Evolutionary conservation across 2,888 invertebrate genomes (phyloP), one percentile per base, ranked within the genome.

Genomic region (Doris montereyensis): DNA sequence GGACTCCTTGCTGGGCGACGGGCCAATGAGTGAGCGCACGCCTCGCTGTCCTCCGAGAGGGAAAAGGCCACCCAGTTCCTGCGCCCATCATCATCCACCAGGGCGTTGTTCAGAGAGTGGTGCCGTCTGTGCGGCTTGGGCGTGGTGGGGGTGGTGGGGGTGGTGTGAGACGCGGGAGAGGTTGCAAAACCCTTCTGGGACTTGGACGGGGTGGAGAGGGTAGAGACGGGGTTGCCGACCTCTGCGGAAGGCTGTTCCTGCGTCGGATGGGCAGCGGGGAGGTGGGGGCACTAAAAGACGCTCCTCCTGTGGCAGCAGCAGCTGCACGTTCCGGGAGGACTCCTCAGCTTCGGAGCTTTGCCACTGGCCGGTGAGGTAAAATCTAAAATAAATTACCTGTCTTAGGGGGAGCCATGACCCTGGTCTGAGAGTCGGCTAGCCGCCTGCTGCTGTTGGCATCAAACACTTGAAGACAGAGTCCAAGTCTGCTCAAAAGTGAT

Each of bases 351-450:
- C 5, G 82, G 82, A n/a, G 79, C 78, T 21, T 79, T 75, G 30
- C 78, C 72, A 21, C 78, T 80, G 17, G 82, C 76, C 5, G 82
- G 82, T 68, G 76, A 78, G 21, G 82, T 82, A 67, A 82, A 77
- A 52, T 82, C 82, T 76, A 82, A 78, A 80, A 82, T 57, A 85
- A 82, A 72, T 85, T 84, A 82, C 76, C 84, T 71, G 84, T 83
- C 71, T 84, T 82, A 65, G 67, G 76, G 34, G 84, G 79, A 3
- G 79, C 76, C 13, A 67, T 41, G 52, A 5, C 17, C 52, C 17
- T 17, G n/a, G n/a, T n/a, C n/a, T n/a, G n/a, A n/a, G n/a, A n/a
- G n/a, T n/a, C n/a, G n/a, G n/a, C n/a, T n/a, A n/a, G n/a, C n/a
- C 8, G n/a, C n/a, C n/a, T n/a, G n/a, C n/a, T n/a, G n/a, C n/a